These are phyloP conservation scores for Eptatretus burgeri DNA, from an alignment of 2,113 vertebrate genomes.

Conservation along the genomic window DNA sequence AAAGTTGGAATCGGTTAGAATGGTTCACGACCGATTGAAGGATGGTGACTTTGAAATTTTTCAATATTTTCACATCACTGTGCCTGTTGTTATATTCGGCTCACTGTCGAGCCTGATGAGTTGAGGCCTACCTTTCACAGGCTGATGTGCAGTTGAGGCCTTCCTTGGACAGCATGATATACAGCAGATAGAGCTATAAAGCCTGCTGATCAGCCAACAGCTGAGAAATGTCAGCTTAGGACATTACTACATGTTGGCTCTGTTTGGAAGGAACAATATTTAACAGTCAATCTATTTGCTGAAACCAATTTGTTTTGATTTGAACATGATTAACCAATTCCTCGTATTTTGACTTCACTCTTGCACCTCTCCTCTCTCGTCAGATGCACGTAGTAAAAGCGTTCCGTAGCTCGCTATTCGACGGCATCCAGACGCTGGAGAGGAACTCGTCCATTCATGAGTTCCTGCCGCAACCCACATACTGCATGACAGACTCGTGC, in stretches of 20 bases:
- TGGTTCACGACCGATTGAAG: too few relatives aligned
- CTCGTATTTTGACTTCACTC: not conserved
- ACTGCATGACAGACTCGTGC: not conserved
- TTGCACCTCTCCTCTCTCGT: not conserved
- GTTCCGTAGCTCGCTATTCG: slow-evolving; percentile 5
- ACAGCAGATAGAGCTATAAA: not conserved
- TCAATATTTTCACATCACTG: too few relatives aligned
- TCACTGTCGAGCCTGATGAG: too few relatives aligned
- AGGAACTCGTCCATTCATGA: not conserved
- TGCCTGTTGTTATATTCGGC: too few relatives aligned
- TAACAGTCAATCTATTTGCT: not conserved
- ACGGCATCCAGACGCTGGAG: not conserved
- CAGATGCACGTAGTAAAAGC: slow-evolving; percentile 6
- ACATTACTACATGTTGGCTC: not conserved
- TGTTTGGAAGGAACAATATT: not conserved
- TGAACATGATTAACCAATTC: not conserved
- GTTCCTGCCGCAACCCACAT: not conserved
- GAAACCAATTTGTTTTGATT: not conserved
- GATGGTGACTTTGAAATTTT: too few relatives aligned
- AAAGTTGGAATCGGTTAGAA: too few relatives aligned
- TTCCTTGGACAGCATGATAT: not conserved
- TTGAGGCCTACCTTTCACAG: too few relatives aligned
- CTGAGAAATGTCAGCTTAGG: not conserved
- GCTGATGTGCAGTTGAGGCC: too few relatives aligned
- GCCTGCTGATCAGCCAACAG: not conserved